Evolutionary conservation across 2,888 invertebrate species (phyloP), one percentile per base, ranked within the genome.

Genomic region (Lathronympha strigana): DNA sequence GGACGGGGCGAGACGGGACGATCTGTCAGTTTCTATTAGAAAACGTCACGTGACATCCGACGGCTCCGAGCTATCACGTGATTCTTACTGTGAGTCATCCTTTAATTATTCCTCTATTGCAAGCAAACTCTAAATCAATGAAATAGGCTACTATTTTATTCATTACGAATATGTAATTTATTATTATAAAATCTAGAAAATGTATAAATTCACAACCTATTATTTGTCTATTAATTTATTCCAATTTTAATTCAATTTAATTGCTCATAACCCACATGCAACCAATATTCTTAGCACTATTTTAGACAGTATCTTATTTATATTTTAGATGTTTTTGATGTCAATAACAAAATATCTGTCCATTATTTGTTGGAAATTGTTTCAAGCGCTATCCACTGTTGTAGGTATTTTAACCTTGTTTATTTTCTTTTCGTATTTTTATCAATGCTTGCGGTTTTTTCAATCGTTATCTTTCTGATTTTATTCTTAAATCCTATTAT

Each of bases 191-290:
- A 88, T 88, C 90, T 90, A 90, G 84, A 90, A 91, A 91, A 89
- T 91, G 89, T 90, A 88, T 88, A 92, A 90, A 90, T 89, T 92
- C 91, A 92, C 91, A 92, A 92, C 91, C 91, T 92, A 92, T 90
- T 84, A 83, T 86, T 87, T 88, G 85, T 88, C 90, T 90, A 89
- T 86, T 83, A 80, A 76, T 73, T 73, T 70, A 69, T 71, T 72
- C 72, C 71, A 71, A 69, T 70, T 76, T 74, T 75, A 76, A 71
- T 73, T 72, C 74, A 75, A 68, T 76, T 76, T 73, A 71, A 70
- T 73, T 73, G 62, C 67, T 61, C 43, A 74, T 73, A 73, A 73
- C 69, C 73, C 68, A 74, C 67, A 71, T 68, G 75, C 76, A 79
- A 81, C 77, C 76, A 71, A 79, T 73, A 73, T 70, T 71, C 69